phyloP scores from a whole-genome alignment of 1,140 invertebrate species.

The Colletes gigas region DNA sequence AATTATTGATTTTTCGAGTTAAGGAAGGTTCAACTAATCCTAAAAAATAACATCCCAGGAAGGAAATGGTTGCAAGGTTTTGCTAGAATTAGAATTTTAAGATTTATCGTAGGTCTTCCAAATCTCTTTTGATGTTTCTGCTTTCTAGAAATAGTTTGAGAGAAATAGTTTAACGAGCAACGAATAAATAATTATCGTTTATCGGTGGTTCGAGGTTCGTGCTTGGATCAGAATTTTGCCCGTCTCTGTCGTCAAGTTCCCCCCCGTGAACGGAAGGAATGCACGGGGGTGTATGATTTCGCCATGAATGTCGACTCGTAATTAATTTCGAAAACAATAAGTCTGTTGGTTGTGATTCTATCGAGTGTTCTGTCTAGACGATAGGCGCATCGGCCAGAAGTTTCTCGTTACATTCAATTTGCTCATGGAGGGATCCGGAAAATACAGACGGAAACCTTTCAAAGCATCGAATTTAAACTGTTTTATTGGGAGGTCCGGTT shows the following conservation, averaged over 20 bases:
- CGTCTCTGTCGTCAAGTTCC: background rate
- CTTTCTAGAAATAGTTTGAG: no score
- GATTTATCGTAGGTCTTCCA: no score
- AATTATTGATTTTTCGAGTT: no score
- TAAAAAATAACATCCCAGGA: no score
- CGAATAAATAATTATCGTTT: no score
- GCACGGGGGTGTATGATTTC: background rate
- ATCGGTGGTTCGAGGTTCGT: no score
- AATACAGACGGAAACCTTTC: slow-evolving; percentile 37
- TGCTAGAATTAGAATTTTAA: no score
- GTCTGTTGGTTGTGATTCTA: background rate
- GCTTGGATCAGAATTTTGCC: no score
- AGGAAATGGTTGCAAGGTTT: no score
- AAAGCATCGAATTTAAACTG: slow-evolving; percentile 32
- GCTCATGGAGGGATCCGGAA: background rate
- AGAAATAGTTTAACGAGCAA: no score
- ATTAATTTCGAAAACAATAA: slow-evolving; percentile 25
- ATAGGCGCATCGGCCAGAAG: background rate
- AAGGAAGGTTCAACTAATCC: no score
- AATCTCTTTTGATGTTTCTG: no score
- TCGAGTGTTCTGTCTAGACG: background rate
- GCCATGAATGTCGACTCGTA: background rate
- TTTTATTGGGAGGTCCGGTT: slow-evolving; percentile 21
- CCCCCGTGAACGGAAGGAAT: background rate
- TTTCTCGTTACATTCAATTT: slow-evolving; percentile 32